These are phyloP conservation scores for Leucosticte australis DNA, from an alignment of 2,113 vertebrate genomes.

Conservation along the genomic window DNA sequence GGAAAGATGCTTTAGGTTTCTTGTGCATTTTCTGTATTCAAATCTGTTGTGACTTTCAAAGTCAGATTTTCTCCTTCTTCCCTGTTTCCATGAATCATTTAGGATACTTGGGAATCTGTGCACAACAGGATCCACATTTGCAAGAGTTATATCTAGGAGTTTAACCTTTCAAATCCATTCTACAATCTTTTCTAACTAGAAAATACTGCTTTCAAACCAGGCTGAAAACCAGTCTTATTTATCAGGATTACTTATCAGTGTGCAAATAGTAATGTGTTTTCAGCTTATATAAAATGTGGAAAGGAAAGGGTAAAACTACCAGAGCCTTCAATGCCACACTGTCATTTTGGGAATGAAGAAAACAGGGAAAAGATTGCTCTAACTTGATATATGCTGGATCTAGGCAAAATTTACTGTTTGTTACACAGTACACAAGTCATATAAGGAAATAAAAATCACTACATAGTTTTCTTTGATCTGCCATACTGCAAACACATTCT, in stretches of 20 bases:
- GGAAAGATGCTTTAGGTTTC: neutral
- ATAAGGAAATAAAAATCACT: neutral
- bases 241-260: neutral
- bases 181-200: neutral
- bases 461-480: neutral
- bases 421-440: neutral
- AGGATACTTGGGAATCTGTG: neutral
- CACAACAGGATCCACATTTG: neutral
- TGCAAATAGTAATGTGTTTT: neutral
- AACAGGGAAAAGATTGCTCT: neutral
- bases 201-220: neutral
- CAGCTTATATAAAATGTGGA: neutral
- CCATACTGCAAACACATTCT: neutral
- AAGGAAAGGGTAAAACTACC: neutral
- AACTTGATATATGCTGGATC: neutral
- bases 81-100: neutral
- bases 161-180: conserved; percentile 1
- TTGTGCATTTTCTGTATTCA: neutral
- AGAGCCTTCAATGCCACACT: neutral
- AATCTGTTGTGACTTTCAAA: neutral
- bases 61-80: neutral
- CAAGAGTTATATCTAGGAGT: neutral
- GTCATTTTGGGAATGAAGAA: neutral
- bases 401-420: neutral
- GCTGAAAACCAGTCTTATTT: neutral